Percentiles rank a stretch among this genome's conserved stretches.
Evolutionary conservation across 2,888 invertebrate species (phyloP).

Genomic region (Eupithecia inturbata): DNA sequence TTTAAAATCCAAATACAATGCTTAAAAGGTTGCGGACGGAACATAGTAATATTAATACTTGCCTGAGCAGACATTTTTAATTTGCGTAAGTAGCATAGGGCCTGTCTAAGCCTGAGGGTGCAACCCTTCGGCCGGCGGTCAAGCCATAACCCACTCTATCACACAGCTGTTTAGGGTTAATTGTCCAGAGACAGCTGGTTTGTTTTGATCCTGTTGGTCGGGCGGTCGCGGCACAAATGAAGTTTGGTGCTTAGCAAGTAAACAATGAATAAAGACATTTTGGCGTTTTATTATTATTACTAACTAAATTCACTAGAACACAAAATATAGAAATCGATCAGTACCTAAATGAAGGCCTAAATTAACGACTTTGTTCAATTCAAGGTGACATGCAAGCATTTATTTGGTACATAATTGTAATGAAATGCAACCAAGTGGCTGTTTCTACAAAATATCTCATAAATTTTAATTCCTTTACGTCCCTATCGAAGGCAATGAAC

Average conservation of each 20-base stretch:
- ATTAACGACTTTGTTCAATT: not conserved
- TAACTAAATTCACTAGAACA: not conserved
- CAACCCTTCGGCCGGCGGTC: slow-evolving; percentile 55
- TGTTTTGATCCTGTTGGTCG: slow-evolving; percentile 39
- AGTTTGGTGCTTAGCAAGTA: slow-evolving; percentile 24
- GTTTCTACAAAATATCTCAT: too few relatives aligned
- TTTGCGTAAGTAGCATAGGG: slow-evolving; percentile 61
- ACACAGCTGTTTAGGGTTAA: slow-evolving; percentile 14
- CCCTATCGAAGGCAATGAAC: too few relatives aligned
- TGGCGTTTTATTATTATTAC: not conserved
- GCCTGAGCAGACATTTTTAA: slow-evolving; percentile 58
- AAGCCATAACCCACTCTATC: slow-evolving; percentile 27
- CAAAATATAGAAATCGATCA: not conserved
- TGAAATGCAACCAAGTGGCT: too few relatives aligned
- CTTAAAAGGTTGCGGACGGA: not conserved
- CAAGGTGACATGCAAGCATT: not conserved
- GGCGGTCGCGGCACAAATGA: slow-evolving; percentile 22
- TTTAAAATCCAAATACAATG: not conserved
- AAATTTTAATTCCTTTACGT: too few relatives aligned
- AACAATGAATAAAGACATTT: not conserved
- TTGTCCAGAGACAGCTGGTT: slow-evolving; percentile 17
- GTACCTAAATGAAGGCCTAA: not conserved
- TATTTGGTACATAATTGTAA: not conserved
- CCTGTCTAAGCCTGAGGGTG: slow-evolving; percentile 55
- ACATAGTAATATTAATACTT: not conserved